Percentiles rank a stretch among this genome's conserved stretches.
Evolutionary conservation across 2,888 invertebrate genomes (phyloP).

Genomic region (Hymenopus coronatus): DNA sequence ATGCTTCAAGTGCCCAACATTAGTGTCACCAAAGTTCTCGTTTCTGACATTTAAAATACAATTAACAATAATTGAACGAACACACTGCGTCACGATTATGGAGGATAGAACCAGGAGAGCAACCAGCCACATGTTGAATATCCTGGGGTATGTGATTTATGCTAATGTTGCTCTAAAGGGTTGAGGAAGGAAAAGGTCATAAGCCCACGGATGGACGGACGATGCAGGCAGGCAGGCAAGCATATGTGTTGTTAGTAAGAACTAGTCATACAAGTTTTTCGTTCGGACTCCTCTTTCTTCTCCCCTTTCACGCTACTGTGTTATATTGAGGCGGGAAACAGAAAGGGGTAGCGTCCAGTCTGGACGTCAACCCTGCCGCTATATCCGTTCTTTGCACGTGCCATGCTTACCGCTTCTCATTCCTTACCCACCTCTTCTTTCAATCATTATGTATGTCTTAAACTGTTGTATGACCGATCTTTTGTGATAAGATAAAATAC

Average conservation of each 20-base stretch:
- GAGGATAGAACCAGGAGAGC: too few relatives aligned
- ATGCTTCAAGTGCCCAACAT: too few relatives aligned
- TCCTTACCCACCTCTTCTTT: too few relatives aligned
- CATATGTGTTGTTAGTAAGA: slow-evolving; percentile 11
- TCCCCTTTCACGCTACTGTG: not conserved
- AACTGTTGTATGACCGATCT: too few relatives aligned
- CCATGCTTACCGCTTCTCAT: not conserved
- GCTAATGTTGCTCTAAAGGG: slow-evolving; percentile 7
- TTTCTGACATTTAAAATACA: too few relatives aligned
- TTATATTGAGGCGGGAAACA: not conserved
- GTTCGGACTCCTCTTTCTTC: not conserved
- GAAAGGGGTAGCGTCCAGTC: not conserved
- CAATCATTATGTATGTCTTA: too few relatives aligned
- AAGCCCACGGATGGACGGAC: slow-evolving; percentile 5
- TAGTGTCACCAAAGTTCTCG: too few relatives aligned
- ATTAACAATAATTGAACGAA: too few relatives aligned
- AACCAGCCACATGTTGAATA: too few relatives aligned
- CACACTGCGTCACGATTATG: too few relatives aligned
- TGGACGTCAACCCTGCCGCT: not conserved
- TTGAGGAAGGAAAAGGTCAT: not conserved
- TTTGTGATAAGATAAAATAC: too few relatives aligned
- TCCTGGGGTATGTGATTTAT: not conserved
- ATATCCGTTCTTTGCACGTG: not conserved
- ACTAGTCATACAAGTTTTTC: slow-evolving; percentile 31
- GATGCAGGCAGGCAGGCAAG: not conserved